Conservation (phyloP, 2,797 vertebrate genomes). For the Hemitrygon akajei region DNA sequence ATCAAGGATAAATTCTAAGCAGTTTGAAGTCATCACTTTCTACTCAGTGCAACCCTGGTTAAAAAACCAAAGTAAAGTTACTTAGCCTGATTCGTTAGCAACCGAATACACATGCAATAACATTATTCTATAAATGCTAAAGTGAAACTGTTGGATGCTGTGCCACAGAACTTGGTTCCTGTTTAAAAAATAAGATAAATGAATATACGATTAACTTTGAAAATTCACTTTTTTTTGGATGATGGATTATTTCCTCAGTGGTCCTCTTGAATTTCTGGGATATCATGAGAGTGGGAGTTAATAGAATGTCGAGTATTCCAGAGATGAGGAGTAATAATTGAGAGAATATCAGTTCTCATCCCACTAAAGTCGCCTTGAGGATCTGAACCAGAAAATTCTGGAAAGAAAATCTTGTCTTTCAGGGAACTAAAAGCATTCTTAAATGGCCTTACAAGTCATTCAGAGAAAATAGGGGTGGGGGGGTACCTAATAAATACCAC, state of each 20-base stretch:
- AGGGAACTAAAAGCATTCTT: not conserved
- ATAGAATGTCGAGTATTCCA: not conserved
- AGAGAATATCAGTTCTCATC: not conserved
- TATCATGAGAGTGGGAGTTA: not conserved
- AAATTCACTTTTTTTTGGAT: not conserved
- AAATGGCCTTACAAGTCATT: not conserved
- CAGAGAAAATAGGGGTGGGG: not conserved
- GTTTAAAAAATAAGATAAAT: not conserved
- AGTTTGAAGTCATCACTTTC: not conserved
- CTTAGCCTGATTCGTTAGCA: not conserved
- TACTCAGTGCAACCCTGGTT: not conserved
- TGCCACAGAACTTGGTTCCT: not conserved
- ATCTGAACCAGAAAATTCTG: not conserved
- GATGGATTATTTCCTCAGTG: not conserved
- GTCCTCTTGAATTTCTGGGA: not conserved
- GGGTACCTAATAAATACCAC: not conserved
- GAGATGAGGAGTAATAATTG: not conserved
- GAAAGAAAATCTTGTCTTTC: not conserved
- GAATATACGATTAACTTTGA: not conserved
- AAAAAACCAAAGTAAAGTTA: constrained; percentile 1
- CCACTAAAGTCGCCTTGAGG: not conserved
- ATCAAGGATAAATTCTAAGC: not conserved
- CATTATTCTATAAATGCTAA: constrained; percentile 14
- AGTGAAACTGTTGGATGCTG: not conserved
- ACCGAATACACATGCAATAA: not conserved